These are phyloP conservation scores for Iphiclides podalirius DNA, from an alignment of 2,888 invertebrate species.

Conservation along the genomic window DNA sequence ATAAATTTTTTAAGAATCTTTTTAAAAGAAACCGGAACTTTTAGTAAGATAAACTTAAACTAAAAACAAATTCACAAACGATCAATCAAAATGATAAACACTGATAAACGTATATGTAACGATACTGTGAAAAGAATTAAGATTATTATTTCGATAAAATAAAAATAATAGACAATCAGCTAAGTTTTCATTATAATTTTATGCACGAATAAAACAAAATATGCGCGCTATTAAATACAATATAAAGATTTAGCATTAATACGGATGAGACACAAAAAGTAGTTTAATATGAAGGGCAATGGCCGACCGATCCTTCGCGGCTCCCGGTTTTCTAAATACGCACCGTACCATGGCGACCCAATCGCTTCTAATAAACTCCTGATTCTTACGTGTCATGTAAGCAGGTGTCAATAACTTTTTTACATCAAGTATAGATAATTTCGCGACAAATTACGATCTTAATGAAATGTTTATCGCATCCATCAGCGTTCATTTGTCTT, in stretches of 20 bases:
- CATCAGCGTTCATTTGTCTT: too few relatives aligned
- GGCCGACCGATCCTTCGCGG: constrained; percentile 53
- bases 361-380: constrained; percentile 25
- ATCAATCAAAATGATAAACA: constrained; percentile 27
- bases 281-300: constrained; percentile 53
- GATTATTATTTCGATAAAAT: constrained; percentile 8
- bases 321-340: constrained; percentile 26
- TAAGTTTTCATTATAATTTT: constrained; percentile 27
- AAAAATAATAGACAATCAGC: constrained; percentile 21
- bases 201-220: background rate
- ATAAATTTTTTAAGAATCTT: too few relatives aligned
- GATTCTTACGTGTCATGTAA: constrained; percentile 13
- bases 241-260: too few relatives aligned
- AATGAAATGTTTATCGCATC: constrained; percentile 4
- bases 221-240: constrained; percentile 23
- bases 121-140: background rate
- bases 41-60: constrained; percentile 3
- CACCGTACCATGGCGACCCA: constrained; percentile 26
- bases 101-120: constrained; percentile 2
- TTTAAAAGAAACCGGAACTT: background rate
- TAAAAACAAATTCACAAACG: constrained; percentile 13
- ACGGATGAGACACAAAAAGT: constrained; percentile 41
- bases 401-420: constrained; percentile 18
- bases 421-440: background rate
- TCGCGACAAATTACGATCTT: background rate